A percentile compares a stretch with the other conserved stretches of the same genome.
Evolutionary conservation across 2,888 invertebrate species (phyloP).

Genomic region (Drepana falcataria): DNA sequence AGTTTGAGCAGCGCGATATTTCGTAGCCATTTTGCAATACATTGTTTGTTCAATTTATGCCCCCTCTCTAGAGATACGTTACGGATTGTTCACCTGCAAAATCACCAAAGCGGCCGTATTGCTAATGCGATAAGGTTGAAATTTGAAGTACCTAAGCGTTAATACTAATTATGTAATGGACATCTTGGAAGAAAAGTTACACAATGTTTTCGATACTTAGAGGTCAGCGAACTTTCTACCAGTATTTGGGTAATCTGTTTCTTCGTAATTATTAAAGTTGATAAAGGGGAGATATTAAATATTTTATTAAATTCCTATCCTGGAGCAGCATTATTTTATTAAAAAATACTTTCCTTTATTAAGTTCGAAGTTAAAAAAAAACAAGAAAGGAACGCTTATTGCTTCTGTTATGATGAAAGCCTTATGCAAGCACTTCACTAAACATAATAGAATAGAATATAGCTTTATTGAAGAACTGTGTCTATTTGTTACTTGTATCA

Average conservation of each 20-base stretch:
- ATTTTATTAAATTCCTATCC: neutral
- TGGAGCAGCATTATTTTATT: too few species aligned
- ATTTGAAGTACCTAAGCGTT: slow-evolving; percentile 14
- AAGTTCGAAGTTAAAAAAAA: too few species aligned
- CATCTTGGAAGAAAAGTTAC: slow-evolving; percentile 38
- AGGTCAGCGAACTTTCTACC: slow-evolving; percentile 19
- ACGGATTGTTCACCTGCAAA: slow-evolving; percentile 24
- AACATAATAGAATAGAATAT: too few species aligned
- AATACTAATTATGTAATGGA: slow-evolving; percentile 26
- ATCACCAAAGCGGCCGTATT: slow-evolving; percentile 17
- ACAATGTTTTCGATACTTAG: slow-evolving; percentile 1
- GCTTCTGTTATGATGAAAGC: too few species aligned
- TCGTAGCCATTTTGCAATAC: slow-evolving; percentile 65
- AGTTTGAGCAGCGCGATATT: slow-evolving; percentile 36
- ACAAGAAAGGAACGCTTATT: too few species aligned
- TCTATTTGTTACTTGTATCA: too few species aligned
- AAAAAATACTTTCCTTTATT: too few species aligned
- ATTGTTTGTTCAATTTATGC: slow-evolving; percentile 73
- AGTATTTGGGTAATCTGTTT: slow-evolving; percentile 9
- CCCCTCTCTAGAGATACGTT: slow-evolving; percentile 49
- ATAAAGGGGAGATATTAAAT: slow-evolving; percentile 3
- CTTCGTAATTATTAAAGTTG: slow-evolving; percentile 22
- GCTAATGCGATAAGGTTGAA: slow-evolving; percentile 16
- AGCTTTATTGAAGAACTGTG: too few species aligned
- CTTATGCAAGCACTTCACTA: too few species aligned